phyloP scores from a whole-genome alignment of 2,888 invertebrate species.

The Acronicta aceris region DNA sequence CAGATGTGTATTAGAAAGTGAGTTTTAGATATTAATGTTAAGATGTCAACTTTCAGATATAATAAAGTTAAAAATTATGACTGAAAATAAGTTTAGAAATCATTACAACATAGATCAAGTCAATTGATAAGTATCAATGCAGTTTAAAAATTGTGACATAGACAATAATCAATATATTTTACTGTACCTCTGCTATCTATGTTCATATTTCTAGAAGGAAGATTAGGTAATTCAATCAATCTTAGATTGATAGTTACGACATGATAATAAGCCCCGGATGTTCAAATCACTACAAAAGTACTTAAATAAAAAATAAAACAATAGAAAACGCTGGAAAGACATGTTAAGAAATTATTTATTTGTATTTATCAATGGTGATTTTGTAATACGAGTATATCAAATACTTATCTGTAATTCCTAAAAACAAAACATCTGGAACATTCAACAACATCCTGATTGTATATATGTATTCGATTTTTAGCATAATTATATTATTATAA shows the following conservation, averaged over 20 bases:
- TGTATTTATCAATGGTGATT: too few species aligned
- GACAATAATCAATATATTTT: conserved; percentile 12
- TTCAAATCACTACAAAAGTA: conserved; percentile 8
- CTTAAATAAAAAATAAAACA: conserved; percentile 1
- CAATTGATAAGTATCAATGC: conserved; percentile 6
- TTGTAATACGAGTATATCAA: too few species aligned
- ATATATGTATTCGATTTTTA: too few species aligned
- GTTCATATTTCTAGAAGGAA: conserved; percentile 13
- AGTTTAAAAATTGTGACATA: background rate
- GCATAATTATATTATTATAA: background rate
- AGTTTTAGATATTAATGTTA: too few species aligned
- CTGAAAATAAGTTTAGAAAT: background rate
- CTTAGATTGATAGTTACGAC: conserved; percentile 48
- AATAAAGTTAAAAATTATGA: background rate
- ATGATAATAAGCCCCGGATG: conserved; percentile 33
- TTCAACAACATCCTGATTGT: too few species aligned
- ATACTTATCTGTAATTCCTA: too few species aligned
- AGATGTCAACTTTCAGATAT: too few species aligned
- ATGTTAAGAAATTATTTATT: too few species aligned
- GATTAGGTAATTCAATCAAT: conserved; percentile 56
- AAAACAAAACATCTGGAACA: too few species aligned
- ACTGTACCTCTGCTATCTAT: conserved; percentile 12
- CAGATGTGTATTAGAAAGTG: too few species aligned
- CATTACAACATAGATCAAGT: background rate
- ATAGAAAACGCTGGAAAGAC: background rate